Base-by-base conservation (phyloP, 1,140 invertebrate genomes). In the Heliconius eleuchia region DNA sequence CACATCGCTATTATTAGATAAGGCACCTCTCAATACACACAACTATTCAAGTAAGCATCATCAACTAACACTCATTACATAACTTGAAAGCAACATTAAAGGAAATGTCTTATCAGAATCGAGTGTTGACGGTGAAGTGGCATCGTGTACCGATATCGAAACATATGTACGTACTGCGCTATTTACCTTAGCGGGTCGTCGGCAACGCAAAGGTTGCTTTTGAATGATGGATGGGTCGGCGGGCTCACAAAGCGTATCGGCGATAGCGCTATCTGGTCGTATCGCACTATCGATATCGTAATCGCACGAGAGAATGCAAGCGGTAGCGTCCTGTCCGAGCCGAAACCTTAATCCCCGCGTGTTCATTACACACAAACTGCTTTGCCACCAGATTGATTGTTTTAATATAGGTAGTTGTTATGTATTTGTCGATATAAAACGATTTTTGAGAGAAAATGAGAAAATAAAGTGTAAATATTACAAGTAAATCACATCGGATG, bases 211-310 rank as follows among this genome's bases (percentile, higher is more conserved):
- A 90, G 88, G 87, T 88, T 89, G 88, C 82, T 87, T 86, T 79
- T 80, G 84, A 87, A 87, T 93, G 91, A 93, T 92, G 91, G 92
- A 93, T 93, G 88, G 88, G 89, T 88, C 91, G 92, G 91, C 90
- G 86, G 82, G 84, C 84, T 83, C 87, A 89, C 92, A 93, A 93
- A 92, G 92, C 90, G 87, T 89, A 89, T 90, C 89, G 84, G 18
- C 81, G 91, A 93, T 93, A 93, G 86, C 84, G 74, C 79, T 93
- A 93, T 93, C 91, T 86, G 73, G 87, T 74, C 82, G 79, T 88
- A 90, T 91, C 91, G 87, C 77, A 80, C 77, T 88, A 90, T 89
- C 87, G 83, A 74, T 85, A 83, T 77, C 82, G 84, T 86, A 85
- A 87, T 87, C 86, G 82, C 71, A 57, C 73, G 79, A 73, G 84